Percentiles rank a stretch among this genome's conserved stretches.
Conservation (phyloP, 2,797 vertebrate genomes). For the Spea hammondii region DNA sequence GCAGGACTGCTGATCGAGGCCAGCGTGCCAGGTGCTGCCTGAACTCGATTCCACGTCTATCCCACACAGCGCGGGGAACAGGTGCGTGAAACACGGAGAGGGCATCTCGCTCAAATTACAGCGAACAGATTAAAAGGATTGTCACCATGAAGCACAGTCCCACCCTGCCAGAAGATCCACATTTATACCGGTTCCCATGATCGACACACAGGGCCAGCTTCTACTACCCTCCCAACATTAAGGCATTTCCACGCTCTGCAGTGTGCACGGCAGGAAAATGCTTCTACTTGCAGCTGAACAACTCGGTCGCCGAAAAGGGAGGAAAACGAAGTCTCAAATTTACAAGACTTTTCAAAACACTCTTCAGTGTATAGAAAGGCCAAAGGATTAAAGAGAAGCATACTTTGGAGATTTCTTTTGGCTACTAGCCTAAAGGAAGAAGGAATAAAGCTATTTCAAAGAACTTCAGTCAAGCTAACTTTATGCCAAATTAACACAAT, state of each 20-base stretch:
- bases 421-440: too few species aligned
- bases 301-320: too few species aligned
- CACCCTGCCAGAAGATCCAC: background rate
- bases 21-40: conserved; percentile 30
- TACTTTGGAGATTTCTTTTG: conserved; percentile 16
- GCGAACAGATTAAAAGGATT: conserved; percentile 44
- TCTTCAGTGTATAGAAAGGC: conserved; percentile 28
- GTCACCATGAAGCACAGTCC: conserved; percentile 43
- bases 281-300: too few species aligned
- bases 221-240: too few species aligned
- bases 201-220: too few species aligned
- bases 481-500: too few species aligned
- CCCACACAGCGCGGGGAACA: conserved; percentile 13
- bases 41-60: conserved; percentile 18
- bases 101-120: conserved; percentile 33
- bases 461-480: too few species aligned
- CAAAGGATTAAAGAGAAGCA: conserved; percentile 38
- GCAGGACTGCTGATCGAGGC: background rate
- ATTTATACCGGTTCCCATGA: too few species aligned
- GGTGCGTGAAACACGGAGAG: conserved; percentile 28
- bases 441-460: too few species aligned
- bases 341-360: conserved; percentile 31
- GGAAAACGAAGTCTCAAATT: conserved; percentile 27
- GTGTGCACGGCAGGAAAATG: background rate
- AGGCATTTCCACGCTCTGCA: too few species aligned